Evolutionary conservation across 2,797 vertebrate genomes (phyloP), one percentile per base, ranked within the genome.

Genomic region (Chiroxiphia lanceolata): DNA sequence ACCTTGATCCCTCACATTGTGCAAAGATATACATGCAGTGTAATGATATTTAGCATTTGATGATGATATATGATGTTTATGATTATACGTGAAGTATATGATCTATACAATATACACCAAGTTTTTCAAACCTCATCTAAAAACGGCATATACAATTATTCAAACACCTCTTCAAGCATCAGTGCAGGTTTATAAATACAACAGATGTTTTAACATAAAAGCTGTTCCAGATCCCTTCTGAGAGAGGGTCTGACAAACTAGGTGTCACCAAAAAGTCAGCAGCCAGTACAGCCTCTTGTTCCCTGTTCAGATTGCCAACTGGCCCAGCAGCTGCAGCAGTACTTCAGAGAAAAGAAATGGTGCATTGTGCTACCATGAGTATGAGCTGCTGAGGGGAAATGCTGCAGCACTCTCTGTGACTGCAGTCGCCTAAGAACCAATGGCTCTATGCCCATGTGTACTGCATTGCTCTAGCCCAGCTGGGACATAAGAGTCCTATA

Each of bases 181-280:
- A 45, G 56, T n/a, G 31, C 70, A 79, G 64, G 83, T 82, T 88
- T 93, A 74, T 74, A 91, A 95, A 79, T 59, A 29, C 42, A 85
- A 36, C n/a, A 40, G 42, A 50, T 80, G 20, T 44, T 93, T 87
- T 77, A 68, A 54, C 31, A 6, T 33, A 57, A 77, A 81, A 93
- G 67, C 42, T 51, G 38, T 45, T 85, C 51, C 68, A 76, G 36
- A 15, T 15, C 19, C 20, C 80, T 83, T 68, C 61, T 12, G 67
- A 70, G 3, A 54, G 31, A 15, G 1, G 57, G 33, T 40, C 54
- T 93, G 80, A 81, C 83, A 79, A 93, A 77, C 22, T 19, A 42
- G 29, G 40, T 51, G 47, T 51, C 77, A 70, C 63, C 76, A 51
- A n/a, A 44, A 90, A 31, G 19, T 65, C 22, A 0, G 65, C 67